phyloP scores from a whole-genome alignment of 1,140 invertebrate species.

The Microvelia longipes region DNA sequence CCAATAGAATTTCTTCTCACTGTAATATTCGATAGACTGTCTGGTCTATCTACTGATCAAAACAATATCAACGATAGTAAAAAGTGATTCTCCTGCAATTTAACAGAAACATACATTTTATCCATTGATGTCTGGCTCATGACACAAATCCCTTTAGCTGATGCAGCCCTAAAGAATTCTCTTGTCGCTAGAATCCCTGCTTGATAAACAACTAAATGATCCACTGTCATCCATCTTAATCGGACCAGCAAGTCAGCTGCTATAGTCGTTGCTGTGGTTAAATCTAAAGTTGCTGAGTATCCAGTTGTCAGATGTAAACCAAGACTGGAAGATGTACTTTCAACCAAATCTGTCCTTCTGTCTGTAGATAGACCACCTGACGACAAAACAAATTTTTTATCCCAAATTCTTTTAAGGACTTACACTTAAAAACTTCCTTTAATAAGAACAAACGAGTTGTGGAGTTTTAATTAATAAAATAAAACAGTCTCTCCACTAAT shows the following conservation, averaged over 20 bases:
- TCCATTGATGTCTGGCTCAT: background rate
- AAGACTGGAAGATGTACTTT: background rate
- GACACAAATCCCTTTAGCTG: background rate
- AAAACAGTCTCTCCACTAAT: too few species aligned
- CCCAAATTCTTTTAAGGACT: background rate
- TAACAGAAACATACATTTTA: background rate
- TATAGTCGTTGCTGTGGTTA: background rate
- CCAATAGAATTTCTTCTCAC: too few species aligned
- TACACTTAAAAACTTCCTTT: background rate
- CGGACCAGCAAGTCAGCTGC: background rate
- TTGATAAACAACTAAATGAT: background rate
- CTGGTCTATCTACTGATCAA: too few species aligned
- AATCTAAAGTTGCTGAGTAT: background rate
- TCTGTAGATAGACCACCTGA: background rate
- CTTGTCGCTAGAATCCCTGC: background rate
- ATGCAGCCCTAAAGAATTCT: background rate
- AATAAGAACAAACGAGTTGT: too few species aligned
- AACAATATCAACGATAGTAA: too few species aligned
- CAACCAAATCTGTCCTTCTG: background rate
- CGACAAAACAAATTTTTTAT: background rate
- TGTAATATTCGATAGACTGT: too few species aligned
- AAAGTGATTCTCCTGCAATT: too few species aligned
- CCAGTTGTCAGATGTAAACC: background rate
- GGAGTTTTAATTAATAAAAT: background rate
- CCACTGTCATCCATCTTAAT: background rate